Evolutionary conservation across 2,113 vertebrate genomes (phyloP), one percentile per base, ranked within the genome.

Genomic region (Chloebia gouldiae): DNA sequence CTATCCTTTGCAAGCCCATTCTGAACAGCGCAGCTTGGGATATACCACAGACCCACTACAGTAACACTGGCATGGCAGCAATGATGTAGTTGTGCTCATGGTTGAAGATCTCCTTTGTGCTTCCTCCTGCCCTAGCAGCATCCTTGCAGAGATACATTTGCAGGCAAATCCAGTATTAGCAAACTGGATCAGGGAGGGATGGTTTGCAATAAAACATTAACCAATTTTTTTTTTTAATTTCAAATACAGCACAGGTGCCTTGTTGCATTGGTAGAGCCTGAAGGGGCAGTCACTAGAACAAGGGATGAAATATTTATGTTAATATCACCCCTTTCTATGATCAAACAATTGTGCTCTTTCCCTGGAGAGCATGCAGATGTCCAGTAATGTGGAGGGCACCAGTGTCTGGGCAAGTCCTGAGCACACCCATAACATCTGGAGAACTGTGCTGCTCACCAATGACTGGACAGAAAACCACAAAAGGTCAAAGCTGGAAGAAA

Each of bases 401-500:
- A 7, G 5, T n/a, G 7, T 45, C 17, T 81, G 40, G 31, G 28
- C 30, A 64, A n/a, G 21, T 56, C 23, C 50, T 70, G 24, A 92
- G 23, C 13, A 15, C 0, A 0, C 23, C 30, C 19, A 5, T 24
- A 51, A n/a, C 2, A 3, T n/a, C 3, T 66, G 45, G 51, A 51
- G 24, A 76, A 18, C 7, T 91, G 69, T 4, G 4, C 28, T 90
- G 35, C 50, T 92, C 51, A 22, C 31, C 70, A 33, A 51, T 50
- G 10, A 47, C 45, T 57, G 39, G 42, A 30, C 44, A 91, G 59
- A 91, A 90, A 85, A 87, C 5, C 13, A 45, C 7, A 71, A 71
- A 77, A 81, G 50, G 63, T 83, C 71, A 66, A 94, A 69, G 15
- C 21, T 72, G 27, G 13, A 95, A 72, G 56, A 93, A 94, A 81